These are phyloP conservation scores for Deilephila porcellus DNA, from an alignment of 2,888 invertebrate genomes.

Conservation along the genomic window DNA sequence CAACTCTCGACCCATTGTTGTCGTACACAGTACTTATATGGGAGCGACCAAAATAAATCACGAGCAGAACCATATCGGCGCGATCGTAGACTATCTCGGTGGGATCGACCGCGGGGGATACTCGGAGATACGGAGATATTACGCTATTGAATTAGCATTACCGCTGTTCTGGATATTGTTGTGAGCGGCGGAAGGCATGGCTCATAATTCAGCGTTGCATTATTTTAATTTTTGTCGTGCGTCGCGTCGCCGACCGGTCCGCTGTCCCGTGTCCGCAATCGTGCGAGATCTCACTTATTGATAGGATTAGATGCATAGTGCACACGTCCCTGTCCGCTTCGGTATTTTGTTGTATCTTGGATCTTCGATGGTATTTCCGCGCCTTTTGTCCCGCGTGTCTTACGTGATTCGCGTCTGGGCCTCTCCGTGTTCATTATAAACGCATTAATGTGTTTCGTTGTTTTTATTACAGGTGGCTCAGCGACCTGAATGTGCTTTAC, in stretches of 20 bases:
- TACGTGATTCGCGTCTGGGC: background rate
- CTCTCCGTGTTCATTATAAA: constrained; percentile 38
- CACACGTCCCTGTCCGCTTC: constrained; percentile 60
- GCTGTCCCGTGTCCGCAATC: constrained; percentile 48
- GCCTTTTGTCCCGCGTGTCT: constrained; percentile 10
- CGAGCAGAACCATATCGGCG: constrained; percentile 81
- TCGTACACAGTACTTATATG: constrained; percentile 78
- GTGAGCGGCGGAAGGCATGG: constrained; percentile 52
- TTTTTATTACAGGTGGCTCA: constrained; percentile 73
- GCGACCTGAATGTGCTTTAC: constrained; percentile 76
- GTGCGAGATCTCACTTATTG: constrained; percentile 70
- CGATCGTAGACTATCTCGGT: constrained; percentile 76
- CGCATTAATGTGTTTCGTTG: constrained; percentile 45
- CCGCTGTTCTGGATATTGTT: constrained; percentile 75
- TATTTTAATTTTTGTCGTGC: constrained; percentile 74
- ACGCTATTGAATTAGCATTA: constrained; percentile 83
- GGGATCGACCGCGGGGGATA: constrained; percentile 70
- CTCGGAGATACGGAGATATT: constrained; percentile 75
- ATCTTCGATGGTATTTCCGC: constrained; percentile 28
- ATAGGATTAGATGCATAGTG: constrained; percentile 70
- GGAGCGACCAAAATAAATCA: constrained; percentile 82
- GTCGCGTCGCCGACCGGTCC: constrained; percentile 52
- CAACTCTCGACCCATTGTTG: constrained; percentile 76
- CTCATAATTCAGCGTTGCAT: constrained; percentile 70
- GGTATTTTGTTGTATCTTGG: constrained; percentile 29